phyloP scores from a whole-genome alignment of 2,888 invertebrate genomes.

The Tetanocera ferruginea region DNA sequence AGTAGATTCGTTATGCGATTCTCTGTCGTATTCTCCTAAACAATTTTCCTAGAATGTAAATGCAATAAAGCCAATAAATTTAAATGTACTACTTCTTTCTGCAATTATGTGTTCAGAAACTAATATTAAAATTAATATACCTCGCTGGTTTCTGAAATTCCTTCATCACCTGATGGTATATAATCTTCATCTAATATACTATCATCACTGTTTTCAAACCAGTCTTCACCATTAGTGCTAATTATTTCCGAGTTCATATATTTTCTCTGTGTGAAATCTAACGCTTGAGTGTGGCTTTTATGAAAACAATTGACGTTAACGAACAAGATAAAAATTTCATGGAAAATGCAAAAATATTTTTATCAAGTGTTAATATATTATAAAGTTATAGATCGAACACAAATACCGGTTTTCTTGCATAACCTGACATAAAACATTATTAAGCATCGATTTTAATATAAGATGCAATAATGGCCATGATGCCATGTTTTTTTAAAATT shows the following conservation, averaged over 20 bases:
- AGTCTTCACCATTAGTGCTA: not conserved
- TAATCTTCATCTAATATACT: not conserved
- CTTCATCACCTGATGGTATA: not conserved
- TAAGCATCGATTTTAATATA: too few species aligned
- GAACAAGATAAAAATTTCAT: not conserved
- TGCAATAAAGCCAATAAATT: too few species aligned
- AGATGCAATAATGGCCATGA: too few species aligned
- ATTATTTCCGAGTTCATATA: not conserved
- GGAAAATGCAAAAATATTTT: not conserved
- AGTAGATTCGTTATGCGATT: too few species aligned
- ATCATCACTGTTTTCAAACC: not conserved
- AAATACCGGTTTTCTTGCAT: too few species aligned
- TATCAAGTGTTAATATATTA: not conserved
- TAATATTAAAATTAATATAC: not conserved
- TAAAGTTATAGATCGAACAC: too few species aligned
- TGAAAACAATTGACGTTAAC: not conserved
- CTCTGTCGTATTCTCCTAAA: too few species aligned
- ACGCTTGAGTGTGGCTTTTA: not conserved
- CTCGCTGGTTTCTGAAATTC: not conserved
- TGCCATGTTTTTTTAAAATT: too few species aligned
- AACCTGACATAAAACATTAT: too few species aligned
- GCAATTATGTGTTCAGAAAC: not conserved
- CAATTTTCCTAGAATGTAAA: too few species aligned
- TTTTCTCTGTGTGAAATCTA: too few species aligned
- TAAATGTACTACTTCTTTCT: not conserved